Conservation (phyloP, 2,888 invertebrate species). For the Anagyrus pseudococci region DNA sequence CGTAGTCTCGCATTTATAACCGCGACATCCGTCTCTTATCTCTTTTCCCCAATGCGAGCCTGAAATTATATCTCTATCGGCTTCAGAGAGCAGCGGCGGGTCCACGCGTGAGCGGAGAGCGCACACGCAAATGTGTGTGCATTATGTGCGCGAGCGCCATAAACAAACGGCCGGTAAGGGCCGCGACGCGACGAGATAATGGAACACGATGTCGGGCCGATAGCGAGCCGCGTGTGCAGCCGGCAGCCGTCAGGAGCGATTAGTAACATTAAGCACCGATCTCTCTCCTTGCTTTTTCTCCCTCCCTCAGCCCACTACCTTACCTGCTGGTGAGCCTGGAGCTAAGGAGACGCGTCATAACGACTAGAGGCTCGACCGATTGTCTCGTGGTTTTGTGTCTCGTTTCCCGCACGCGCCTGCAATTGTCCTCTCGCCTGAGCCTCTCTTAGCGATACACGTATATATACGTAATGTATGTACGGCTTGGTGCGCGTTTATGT, state of each 20-base stretch:
- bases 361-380: too few species aligned
- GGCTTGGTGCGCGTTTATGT: not conserved
- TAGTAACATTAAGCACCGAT: slow-evolving; percentile 18
- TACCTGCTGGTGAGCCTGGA: too few species aligned
- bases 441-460: too few species aligned
- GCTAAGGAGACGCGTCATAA: too few species aligned
- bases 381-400: not conserved
- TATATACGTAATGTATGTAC: not conserved
- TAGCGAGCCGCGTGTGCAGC: not conserved
- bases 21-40: too few species aligned
- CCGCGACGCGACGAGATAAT: slow-evolving; percentile 23
- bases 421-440: too few species aligned
- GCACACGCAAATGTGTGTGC: slow-evolving; percentile 17
- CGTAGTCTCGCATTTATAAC: too few species aligned
- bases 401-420: not conserved
- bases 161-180: slow-evolving; percentile 18
- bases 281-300: not conserved
- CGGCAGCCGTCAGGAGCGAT: slow-evolving; percentile 12
- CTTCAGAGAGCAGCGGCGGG: too few species aligned
- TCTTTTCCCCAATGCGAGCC: too few species aligned
- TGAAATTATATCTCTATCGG: too few species aligned
- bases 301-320: not conserved
- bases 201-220: slow-evolving; percentile 34
- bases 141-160: not conserved
- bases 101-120: not conserved